Conservation (phyloP, 2,113 vertebrate genomes). For the Eudyptes chrysolophus region DNA sequence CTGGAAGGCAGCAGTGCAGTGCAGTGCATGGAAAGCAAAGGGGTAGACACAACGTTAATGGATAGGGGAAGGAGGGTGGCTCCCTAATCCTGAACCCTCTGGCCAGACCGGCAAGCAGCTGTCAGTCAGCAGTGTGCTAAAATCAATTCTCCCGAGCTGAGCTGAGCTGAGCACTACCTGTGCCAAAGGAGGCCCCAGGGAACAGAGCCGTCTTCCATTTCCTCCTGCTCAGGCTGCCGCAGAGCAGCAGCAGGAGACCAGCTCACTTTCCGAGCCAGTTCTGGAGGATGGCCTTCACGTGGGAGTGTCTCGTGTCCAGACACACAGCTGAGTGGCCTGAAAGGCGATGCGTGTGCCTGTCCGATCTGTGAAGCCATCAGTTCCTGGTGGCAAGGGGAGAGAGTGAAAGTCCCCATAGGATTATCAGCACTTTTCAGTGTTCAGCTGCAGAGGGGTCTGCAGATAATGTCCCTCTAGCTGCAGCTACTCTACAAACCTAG, state of each 20-base stretch:
- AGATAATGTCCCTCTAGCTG: rapidly evolving
- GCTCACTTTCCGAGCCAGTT: rapidly evolving
- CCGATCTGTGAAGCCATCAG: neutral
- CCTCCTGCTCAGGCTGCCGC: neutral
- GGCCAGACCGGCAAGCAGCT: neutral
- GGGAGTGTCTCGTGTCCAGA: rapidly evolving
- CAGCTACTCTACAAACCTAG: neutral
- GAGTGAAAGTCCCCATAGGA: neutral
- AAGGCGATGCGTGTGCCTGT: neutral
- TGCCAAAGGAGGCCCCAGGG: neutral
- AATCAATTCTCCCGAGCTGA: neutral
- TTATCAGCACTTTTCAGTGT: rapidly evolving
- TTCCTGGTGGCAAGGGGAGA: too few relatives aligned
- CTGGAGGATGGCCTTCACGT: neutral
- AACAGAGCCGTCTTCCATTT: neutral
- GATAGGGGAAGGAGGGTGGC: neutral
- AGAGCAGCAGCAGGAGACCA: neutral
- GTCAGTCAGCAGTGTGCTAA: neutral
- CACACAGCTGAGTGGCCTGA: neutral
- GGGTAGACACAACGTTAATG: neutral
- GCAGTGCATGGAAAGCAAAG: neutral
- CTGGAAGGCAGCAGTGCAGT: neutral
- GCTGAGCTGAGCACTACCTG: neutral
- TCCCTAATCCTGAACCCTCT: neutral
- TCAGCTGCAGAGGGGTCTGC: neutral